Percentiles rank a stretch among this genome's conserved stretches.
phyloP scores from a whole-genome alignment of 1,140 invertebrate species.

The Drosophila lacteicornis region DNA sequence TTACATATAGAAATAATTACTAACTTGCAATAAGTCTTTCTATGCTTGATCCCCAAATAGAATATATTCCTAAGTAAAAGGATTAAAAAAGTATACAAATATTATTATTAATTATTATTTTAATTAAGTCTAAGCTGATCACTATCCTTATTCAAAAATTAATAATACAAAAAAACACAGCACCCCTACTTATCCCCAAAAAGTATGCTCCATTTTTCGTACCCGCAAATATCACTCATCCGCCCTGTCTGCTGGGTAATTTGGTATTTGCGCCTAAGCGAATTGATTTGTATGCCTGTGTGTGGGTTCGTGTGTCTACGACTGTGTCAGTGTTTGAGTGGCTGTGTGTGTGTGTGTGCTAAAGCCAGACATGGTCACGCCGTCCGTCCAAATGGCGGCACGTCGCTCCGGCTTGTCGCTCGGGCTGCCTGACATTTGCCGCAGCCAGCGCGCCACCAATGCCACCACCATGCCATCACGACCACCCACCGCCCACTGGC shows the following conservation, averaged over 20 bases:
- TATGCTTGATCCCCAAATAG: too few relatives aligned
- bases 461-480: conserved; percentile 27
- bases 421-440: conserved; percentile 79
- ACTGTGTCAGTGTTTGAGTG: conserved; percentile 42
- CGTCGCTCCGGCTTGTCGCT: conserved; percentile 68
- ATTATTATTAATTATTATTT: too few relatives aligned
- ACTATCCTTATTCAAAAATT: background rate
- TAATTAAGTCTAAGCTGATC: background rate
- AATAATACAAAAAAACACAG: background rate
- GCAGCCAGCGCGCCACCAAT: conserved; percentile 76
- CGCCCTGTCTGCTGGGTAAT: conserved; percentile 63
- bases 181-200: background rate
- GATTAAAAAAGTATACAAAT: too few relatives aligned
- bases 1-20: too few relatives aligned
- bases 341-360: conserved; percentile 67
- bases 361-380: conserved; percentile 83
- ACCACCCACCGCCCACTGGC: conserved; percentile 61
- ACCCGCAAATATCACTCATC: background rate
- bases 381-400: conserved; percentile 73
- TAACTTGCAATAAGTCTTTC: too few relatives aligned
- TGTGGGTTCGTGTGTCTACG: conserved; percentile 50
- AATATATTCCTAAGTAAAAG: background rate
- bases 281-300: conserved; percentile 77
- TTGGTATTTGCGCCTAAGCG: conserved; percentile 79
- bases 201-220: conserved; percentile 3